Evolutionary conservation across 2,113 vertebrate species (phyloP).

Genomic region (Nothocercus julius): DNA sequence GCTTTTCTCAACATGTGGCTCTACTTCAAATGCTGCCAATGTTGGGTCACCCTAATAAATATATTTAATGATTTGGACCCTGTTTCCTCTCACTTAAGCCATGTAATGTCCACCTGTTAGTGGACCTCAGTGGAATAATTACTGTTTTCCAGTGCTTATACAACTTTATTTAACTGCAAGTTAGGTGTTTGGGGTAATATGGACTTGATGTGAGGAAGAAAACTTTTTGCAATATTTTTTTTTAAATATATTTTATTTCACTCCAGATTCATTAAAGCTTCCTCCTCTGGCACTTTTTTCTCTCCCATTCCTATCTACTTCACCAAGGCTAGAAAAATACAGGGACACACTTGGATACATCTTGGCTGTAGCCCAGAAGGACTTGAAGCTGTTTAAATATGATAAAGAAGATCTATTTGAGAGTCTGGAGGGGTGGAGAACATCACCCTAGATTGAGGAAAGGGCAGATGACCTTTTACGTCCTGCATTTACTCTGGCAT

Average conservation of each 20-base stretch:
- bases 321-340: background rate
- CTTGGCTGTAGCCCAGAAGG: background rate
- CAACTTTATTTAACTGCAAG: background rate
- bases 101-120: background rate
- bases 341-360: background rate
- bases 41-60: background rate
- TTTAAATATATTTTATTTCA: background rate
- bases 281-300: background rate
- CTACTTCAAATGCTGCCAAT: background rate
- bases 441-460: background rate
- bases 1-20: conserved; percentile 34
- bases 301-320: background rate
- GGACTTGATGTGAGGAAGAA: background rate
- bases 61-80: background rate
- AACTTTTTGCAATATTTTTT: too few species aligned
- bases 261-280: background rate
- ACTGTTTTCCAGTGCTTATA: background rate
- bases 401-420: background rate
- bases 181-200: background rate
- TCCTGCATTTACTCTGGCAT: background rate
- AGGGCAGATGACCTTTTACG: background rate
- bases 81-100: background rate
- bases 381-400: background rate
- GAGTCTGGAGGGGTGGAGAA: background rate
- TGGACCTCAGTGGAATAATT: background rate